These are phyloP conservation scores for Epizoanthus stellaris DNA, from an alignment of 92 coral and sea anemone species.

Conservation along the genomic window DNA sequence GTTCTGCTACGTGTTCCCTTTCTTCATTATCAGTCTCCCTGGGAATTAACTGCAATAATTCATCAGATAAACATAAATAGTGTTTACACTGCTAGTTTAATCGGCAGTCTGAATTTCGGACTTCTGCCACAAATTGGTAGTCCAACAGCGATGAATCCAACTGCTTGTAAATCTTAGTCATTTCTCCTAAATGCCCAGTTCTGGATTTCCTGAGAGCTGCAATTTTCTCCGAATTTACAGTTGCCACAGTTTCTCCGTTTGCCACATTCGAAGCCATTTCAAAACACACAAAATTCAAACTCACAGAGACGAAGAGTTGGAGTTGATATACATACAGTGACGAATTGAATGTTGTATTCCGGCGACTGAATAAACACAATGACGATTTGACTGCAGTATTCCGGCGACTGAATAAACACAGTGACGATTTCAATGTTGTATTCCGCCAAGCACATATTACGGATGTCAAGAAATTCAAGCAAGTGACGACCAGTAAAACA, in stretches of 20 bases:
- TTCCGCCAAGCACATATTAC: no score
- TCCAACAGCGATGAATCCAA: slow-evolving; percentile 51
- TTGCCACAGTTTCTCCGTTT: slow-evolving; percentile 28
- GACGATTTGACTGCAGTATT: background rate
- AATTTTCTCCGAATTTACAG: slow-evolving; percentile 54
- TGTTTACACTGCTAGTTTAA: slow-evolving; percentile 28
- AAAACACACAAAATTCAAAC: background rate
- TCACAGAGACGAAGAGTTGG: background rate
- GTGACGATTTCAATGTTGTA: no score
- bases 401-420: background rate
- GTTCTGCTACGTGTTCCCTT: no score
- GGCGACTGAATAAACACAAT: background rate
- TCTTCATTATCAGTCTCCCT: slow-evolving; percentile 20
- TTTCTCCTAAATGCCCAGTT: slow-evolving; percentile 62
- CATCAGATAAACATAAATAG: slow-evolving; percentile 26
- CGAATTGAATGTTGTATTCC: background rate
- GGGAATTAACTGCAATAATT: slow-evolving; percentile 27
- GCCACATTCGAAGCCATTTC: slow-evolving; percentile 18
- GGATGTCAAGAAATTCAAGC: no score
- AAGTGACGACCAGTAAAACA: no score
- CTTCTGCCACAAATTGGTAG: slow-evolving; percentile 34
- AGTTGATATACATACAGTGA: slow-evolving; percentile 3
- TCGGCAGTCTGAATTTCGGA: background rate
- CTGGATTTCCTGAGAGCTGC: slow-evolving; percentile 49
- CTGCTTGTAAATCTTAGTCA: slow-evolving; percentile 42